These are phyloP conservation scores for Eristalinus sepulchralis DNA, from an alignment of 2,888 invertebrate species.

Conservation along the genomic window DNA sequence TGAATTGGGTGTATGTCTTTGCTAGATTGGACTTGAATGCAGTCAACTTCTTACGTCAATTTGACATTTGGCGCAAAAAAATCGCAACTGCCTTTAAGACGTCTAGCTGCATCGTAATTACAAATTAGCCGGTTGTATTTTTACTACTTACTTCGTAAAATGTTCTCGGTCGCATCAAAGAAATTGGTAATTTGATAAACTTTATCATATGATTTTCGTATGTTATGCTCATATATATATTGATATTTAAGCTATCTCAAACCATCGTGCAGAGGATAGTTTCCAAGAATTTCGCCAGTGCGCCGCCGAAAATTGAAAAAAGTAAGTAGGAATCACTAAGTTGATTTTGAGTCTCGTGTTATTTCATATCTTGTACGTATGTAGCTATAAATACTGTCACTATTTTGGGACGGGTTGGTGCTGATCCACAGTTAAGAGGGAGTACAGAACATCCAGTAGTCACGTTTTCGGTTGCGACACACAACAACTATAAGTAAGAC, in stretches of 20 bases:
- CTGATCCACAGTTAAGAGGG: conserved; percentile 93
- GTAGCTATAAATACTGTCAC: conserved; percentile 92
- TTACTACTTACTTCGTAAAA: conserved; percentile 12
- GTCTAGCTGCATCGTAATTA: conserved; percentile 38
- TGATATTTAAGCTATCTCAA: conserved; percentile 45
- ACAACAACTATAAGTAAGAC: conserved; percentile 87
- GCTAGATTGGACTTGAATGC: neutral
- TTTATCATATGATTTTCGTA: neutral
- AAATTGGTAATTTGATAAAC: conserved; percentile 33
- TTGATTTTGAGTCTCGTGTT: neutral
- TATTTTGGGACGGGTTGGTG: conserved; percentile 92
- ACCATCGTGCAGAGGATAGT: neutral
- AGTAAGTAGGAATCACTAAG: conserved; percentile 58
- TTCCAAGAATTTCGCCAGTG: conserved; percentile 38
- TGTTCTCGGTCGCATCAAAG: conserved; percentile 32
- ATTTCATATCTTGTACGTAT: neutral
- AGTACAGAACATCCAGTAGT: conserved; percentile 91
- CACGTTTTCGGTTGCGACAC: conserved; percentile 94
- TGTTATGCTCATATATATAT: neutral
- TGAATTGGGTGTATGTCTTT: neutral
- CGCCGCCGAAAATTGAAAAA: conserved; percentile 75
- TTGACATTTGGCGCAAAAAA: neutral
- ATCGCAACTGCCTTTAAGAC: conserved; percentile 1
- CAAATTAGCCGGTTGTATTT: conserved; percentile 38
- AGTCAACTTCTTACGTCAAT: neutral